Base-by-base conservation (phyloP, 1,140 invertebrate genomes). In the Carposina sasakii region DNA sequence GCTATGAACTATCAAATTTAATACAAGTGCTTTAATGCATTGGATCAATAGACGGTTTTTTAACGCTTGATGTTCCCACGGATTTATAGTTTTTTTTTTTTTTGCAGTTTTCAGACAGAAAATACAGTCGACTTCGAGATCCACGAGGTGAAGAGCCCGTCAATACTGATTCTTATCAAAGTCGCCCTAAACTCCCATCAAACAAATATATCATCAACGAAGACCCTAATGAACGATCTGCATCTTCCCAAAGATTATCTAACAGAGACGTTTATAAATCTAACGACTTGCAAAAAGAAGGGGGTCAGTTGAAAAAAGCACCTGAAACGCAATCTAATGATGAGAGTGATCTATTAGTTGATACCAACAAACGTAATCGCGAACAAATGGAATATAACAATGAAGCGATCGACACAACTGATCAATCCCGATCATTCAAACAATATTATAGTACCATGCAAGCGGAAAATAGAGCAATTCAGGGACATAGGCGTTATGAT, bases 281-380 rank as follows among this genome's bases (percentile, higher is more conserved):
- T 16, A 41, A 39, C 16, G 49, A 45, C 19, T 4, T 46, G 3
- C 44, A 46, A 17, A 23, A 9, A 23, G 22, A 24, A n/a, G 36
- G 0, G 6, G 15, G 21, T 4, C n/a, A 34, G 16, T 48, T 12
- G 39, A 57, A 24, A 60, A 63, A 46, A 46, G 52, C 45, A 60
- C 41, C 40, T 15, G 30, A 49, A 24, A 13, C 6, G 6, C 26
- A 24, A 15, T 21, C 24, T n/a, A 48, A 52, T 20, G 48, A 62
- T 50, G 43, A 60, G 39, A 45, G 50, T 15, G 49, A 58, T 21
- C 23, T 59, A 17, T 33, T 71, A 12, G 69, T 62, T 43, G 60
- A 60, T 46, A 59, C 15, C 26, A 37, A 17, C 15, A 21, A 46
- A 2, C 8, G 49, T 22, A 58, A 55, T 34, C 49, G 40, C 19